phyloP scores from a whole-genome alignment of 2,113 vertebrate genomes.

The Myotis davidii region DNA sequence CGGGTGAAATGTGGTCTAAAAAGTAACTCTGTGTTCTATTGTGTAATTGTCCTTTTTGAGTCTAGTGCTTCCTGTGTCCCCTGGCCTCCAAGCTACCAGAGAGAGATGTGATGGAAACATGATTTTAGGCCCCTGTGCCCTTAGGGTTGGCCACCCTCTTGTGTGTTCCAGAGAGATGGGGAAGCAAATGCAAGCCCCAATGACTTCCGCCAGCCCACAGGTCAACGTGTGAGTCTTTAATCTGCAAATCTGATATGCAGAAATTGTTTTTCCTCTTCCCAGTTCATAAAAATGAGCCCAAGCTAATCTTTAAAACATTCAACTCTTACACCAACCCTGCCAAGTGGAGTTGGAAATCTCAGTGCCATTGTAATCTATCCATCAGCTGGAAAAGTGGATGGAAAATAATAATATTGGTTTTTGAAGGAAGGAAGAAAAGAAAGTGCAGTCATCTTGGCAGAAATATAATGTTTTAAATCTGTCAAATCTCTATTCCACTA shows the following conservation, averaged over 20 bases:
- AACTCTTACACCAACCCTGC: slow-evolving; percentile 13
- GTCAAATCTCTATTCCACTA: slow-evolving; percentile 5
- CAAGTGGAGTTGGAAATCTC: slow-evolving; percentile 62
- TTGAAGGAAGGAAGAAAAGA: slow-evolving; percentile 40
- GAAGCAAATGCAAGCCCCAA: background rate
- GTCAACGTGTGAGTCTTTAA: background rate
- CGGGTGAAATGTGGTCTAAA: background rate
- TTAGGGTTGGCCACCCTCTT: background rate
- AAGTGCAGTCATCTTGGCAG: slow-evolving; percentile 59
- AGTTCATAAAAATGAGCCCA: slow-evolving; percentile 63
- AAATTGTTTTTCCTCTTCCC: slow-evolving; percentile 45
- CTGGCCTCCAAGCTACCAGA: background rate
- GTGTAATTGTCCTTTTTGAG: background rate
- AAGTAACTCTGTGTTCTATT: background rate
- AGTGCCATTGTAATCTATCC: slow-evolving; percentile 58
- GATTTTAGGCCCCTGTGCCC: background rate
- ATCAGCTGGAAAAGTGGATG: slow-evolving; percentile 67
- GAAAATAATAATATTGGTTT: slow-evolving; percentile 52
- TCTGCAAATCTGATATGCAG: background rate
- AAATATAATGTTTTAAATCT: slow-evolving; percentile 47
- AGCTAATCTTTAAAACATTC: slow-evolving; percentile 49
- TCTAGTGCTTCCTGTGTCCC: background rate
- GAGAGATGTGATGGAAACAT: background rate
- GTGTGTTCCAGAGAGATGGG: background rate
- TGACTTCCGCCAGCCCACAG: background rate